Percentiles rank a stretch among this genome's conserved stretches.
phyloP scores from a whole-genome alignment of 2,113 vertebrate genomes.

The Phyllopteryx taeniolatus region DNA sequence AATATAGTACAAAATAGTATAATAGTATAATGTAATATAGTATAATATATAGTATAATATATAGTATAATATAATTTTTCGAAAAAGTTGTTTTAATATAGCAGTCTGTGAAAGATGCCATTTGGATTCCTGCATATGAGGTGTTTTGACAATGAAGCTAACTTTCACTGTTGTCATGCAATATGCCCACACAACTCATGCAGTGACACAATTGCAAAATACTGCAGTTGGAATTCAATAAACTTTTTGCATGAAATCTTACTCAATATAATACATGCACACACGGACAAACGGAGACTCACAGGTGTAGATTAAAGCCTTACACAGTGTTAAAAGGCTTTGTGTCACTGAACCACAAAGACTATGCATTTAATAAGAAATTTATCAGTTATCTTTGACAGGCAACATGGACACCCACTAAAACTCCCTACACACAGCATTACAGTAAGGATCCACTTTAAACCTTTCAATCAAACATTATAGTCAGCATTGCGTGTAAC shows the following conservation, averaged over 20 bases:
- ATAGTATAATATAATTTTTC: too few relatives aligned
- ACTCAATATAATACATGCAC: neutral
- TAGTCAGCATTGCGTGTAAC: neutral
- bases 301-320: neutral
- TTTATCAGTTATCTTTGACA: conserved; percentile 38
- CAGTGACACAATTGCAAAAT: too few relatives aligned
- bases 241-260: neutral
- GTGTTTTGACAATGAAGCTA: too few relatives aligned
- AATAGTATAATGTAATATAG: too few relatives aligned
- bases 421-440: conserved; percentile 3
- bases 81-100: too few relatives aligned
- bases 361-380: conserved; percentile 44
- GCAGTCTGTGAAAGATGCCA: too few relatives aligned
- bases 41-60: too few relatives aligned
- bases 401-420: conserved; percentile 20
- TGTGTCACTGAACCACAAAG: conserved; percentile 37
- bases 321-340: conserved; percentile 31
- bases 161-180: too few relatives aligned
- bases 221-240: neutral
- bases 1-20: too few relatives aligned
- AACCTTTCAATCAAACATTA: conserved; percentile 16
- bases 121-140: too few relatives aligned
- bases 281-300: too few relatives aligned
- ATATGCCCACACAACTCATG: neutral
- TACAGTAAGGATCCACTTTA: conserved; percentile 11